These are phyloP conservation scores for Gallirallus australis DNA, from an alignment of 2,797 vertebrate genomes.

Conservation along the genomic window DNA sequence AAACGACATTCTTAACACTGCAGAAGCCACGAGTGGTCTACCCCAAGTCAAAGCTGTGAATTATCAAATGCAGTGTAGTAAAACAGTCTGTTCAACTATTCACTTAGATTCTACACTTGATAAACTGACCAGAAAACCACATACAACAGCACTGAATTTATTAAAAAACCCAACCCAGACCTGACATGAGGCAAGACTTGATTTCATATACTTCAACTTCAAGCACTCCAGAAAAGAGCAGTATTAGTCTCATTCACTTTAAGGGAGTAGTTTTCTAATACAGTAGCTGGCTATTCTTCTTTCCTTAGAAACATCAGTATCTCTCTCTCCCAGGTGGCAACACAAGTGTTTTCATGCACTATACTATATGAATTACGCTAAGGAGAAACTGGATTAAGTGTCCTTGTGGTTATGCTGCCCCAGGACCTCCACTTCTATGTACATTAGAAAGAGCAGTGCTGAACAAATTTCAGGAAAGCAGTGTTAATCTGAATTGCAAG, in stretches of 20 bases:
- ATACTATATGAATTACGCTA: neutral
- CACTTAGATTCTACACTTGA: neutral
- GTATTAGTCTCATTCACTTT: neutral
- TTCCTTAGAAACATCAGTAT: neutral
- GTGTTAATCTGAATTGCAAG: neutral
- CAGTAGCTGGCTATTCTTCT: neutral
- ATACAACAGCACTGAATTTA: neutral
- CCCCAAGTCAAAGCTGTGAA: neutral
- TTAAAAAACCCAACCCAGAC: neutral
- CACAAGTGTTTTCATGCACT: neutral
- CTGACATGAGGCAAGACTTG: neutral
- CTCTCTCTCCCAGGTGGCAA: neutral
- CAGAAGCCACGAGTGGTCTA: neutral
- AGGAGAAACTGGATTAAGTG: neutral
- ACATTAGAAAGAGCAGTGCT: neutral
- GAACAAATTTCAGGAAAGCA: neutral
- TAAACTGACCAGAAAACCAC: neutral
- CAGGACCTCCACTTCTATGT: neutral
- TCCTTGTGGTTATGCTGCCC: neutral
- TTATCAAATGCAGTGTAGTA: too few relatives aligned
- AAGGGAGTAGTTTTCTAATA: neutral
- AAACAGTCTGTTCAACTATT: too few relatives aligned
- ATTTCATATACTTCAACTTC: neutral
- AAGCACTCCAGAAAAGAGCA: neutral
- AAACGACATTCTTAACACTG: neutral